Percentiles rank a stretch among this genome's conserved stretches.
Conservation (phyloP, 1,140 invertebrate genomes). For the Calycopis cecrops region DNA sequence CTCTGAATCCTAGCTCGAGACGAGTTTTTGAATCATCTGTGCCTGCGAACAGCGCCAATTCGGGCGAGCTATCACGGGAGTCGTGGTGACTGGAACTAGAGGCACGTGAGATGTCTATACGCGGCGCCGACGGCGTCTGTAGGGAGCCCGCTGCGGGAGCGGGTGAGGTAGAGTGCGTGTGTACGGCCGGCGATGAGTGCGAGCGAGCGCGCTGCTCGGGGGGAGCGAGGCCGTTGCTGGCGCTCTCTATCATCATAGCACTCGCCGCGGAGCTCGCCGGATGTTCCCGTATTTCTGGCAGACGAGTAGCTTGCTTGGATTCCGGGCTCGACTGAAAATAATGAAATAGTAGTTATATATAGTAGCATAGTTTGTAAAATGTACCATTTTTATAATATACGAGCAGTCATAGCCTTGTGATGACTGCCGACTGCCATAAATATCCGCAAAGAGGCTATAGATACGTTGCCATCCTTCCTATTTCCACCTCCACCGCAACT, state of each 20-base stretch:
- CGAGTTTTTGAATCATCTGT: conserved; percentile 44
- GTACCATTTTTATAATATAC: neutral
- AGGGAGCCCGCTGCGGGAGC: conserved; percentile 42
- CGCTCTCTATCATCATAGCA: conserved; percentile 18
- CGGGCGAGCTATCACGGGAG: conserved; percentile 87
- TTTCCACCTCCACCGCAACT: too few relatives aligned
- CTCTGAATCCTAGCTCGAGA: conserved; percentile 78
- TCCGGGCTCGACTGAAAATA: conserved; percentile 76
- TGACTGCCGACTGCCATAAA: too few relatives aligned
- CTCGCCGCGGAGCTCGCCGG: conserved; percentile 29
- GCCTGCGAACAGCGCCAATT: conserved; percentile 79
- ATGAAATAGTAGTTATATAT: too few relatives aligned
- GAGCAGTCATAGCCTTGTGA: neutral
- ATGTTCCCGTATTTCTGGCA: conserved; percentile 83
- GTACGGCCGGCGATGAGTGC: conserved; percentile 48
- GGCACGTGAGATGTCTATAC: conserved; percentile 90
- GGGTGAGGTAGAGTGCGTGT: conserved; percentile 18
- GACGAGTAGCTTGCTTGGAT: conserved; percentile 75
- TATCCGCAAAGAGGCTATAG: too few relatives aligned
- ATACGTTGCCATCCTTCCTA: too few relatives aligned
- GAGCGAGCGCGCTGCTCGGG: conserved; percentile 51
- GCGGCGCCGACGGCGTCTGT: conserved; percentile 83
- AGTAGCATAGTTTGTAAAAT: conserved; percentile 3
- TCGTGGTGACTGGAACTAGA: conserved; percentile 91
- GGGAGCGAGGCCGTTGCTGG: conserved; percentile 30